Evolutionary conservation across 2,888 invertebrate species (phyloP).

Genomic region (Dilophus febrilis): DNA sequence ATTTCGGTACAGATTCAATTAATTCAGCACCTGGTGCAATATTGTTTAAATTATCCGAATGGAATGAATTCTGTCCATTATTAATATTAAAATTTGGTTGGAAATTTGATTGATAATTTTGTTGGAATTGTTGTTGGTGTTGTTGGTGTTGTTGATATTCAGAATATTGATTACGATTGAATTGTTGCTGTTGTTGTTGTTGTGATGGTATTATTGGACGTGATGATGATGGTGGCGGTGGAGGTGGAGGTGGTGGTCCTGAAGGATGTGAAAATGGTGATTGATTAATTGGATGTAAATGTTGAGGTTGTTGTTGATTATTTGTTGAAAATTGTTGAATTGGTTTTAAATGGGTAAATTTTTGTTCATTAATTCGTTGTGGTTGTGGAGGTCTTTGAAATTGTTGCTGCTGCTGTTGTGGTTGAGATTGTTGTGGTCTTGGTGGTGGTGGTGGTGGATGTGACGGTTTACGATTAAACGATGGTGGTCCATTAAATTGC

Average conservation of each 20-base stretch:
- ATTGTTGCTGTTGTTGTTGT: slow-evolving; percentile 10
- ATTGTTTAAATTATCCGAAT: slow-evolving; percentile 22
- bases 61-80: slow-evolving; percentile 3
- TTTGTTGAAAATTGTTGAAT: not conserved
- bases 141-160: slow-evolving; percentile 9
- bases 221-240: slow-evolving; percentile 3
- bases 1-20: slow-evolving; percentile 58
- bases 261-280: not conserved
- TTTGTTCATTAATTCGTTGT: slow-evolving; percentile 7
- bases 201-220: not conserved
- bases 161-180: slow-evolving; percentile 4
- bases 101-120: slow-evolving; percentile 14
- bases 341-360: slow-evolving; percentile 7
- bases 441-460: slow-evolving; percentile 23
- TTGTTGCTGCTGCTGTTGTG: slow-evolving; percentile 21
- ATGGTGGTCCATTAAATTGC: slow-evolving; percentile 6
- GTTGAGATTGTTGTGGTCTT: slow-evolving; percentile 34
- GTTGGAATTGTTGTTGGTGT: slow-evolving; percentile 11
- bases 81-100: slow-evolving; percentile 7
- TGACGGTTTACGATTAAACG: slow-evolving; percentile 22
- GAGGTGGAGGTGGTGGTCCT: slow-evolving; percentile 12
- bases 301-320: not conserved
- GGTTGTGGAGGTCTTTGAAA: slow-evolving; percentile 17
- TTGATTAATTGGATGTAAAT: not conserved
- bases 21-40: slow-evolving; percentile 53